A percentile compares a stretch with the other conserved stretches of the same genome.
Conservation (phyloP, 2,797 vertebrate genomes). For the Peromyscus nudipes region DNA sequence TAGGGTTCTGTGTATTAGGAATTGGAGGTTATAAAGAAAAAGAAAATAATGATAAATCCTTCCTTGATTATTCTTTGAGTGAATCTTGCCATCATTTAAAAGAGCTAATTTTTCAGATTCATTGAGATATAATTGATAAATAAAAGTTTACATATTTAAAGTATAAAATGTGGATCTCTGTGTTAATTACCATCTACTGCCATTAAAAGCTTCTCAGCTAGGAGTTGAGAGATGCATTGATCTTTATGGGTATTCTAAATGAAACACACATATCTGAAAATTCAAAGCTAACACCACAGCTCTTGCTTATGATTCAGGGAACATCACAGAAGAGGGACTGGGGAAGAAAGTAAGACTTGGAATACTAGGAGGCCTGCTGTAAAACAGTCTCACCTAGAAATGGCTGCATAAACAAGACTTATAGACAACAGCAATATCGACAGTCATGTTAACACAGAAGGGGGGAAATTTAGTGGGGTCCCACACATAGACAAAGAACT, state of each 20-base stretch:
- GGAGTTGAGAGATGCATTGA: not conserved
- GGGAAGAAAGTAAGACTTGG: not conserved
- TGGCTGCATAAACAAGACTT: not conserved
- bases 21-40: slow-evolving; percentile 8
- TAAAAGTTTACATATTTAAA: not conserved
- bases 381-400: not conserved
- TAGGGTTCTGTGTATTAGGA: not conserved
- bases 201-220: not conserved
- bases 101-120: not conserved
- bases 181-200: not conserved
- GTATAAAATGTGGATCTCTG: not conserved
- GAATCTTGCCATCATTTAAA: slow-evolving; percentile 3
- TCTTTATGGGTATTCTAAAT: not conserved
- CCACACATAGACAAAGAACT: not conserved
- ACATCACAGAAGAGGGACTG: not conserved
- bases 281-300: not conserved
- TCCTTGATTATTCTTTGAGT: slow-evolving; percentile 25
- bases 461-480: not conserved
- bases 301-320: not conserved
- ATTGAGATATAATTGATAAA: not conserved
- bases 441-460: not conserved
- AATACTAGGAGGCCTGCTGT: not conserved
- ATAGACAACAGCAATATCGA: not conserved
- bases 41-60: not conserved
- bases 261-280: not conserved